Conservation (phyloP, 2,888 invertebrate genomes). For the Pammene aurita region DNA sequence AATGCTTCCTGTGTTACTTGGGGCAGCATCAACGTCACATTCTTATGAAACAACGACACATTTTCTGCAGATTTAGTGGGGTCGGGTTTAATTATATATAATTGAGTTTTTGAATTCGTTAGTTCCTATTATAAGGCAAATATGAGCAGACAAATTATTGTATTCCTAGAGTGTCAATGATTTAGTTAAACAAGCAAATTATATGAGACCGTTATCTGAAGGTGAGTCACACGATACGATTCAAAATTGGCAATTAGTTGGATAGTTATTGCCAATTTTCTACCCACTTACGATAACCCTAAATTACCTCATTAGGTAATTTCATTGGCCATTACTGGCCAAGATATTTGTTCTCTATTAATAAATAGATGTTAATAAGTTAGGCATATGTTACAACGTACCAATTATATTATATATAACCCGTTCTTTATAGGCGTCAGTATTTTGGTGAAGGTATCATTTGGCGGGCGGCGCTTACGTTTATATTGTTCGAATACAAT, state of each 20-base stretch:
- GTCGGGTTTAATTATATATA: no score
- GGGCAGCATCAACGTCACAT: no score
- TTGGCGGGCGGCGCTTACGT: no score
- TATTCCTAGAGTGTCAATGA: not conserved
- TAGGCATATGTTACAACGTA: slow-evolving; percentile 1
- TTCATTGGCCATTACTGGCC: slow-evolving; percentile 18
- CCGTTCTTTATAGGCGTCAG: no score
- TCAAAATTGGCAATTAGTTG: slow-evolving; percentile 28
- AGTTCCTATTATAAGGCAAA: no score
- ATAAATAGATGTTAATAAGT: slow-evolving; percentile 21
- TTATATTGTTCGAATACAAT: no score
- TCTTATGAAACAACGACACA: no score
- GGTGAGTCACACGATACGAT: slow-evolving; percentile 22
- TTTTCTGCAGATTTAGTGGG: no score
- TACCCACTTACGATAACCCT: slow-evolving; percentile 37
- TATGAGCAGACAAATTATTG: no score
- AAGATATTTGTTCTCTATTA: slow-evolving; percentile 28
- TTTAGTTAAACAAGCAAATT: slow-evolving; percentile 16
- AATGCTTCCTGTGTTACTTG: no score
- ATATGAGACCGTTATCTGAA: slow-evolving; percentile 27
- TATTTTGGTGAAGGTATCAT: no score
- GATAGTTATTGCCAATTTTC: slow-evolving; percentile 40
- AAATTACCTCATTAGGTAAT: slow-evolving; percentile 36
- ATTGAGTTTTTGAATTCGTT: no score
- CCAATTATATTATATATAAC: slow-evolving; percentile 13